Evolutionary conservation across 2,888 invertebrate genomes (phyloP).

Genomic region (Cerceris ruficornis): DNA sequence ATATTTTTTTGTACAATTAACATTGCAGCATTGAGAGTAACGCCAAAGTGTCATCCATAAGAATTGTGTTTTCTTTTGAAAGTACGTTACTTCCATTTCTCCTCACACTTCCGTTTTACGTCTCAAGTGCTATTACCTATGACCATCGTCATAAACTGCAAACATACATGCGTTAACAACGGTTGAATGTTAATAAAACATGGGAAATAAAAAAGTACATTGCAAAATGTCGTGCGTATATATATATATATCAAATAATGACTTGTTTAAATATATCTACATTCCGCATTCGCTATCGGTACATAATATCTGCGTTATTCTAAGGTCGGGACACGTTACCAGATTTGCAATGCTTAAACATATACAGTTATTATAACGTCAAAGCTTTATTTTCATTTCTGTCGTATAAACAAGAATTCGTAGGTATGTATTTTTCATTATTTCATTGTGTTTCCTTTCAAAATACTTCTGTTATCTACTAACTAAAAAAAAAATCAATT

Average conservation of each 20-base stretch:
- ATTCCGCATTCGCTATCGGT: slow-evolving; percentile 28
- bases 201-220: slow-evolving; percentile 30
- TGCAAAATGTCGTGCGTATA: slow-evolving; percentile 32
- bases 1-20: background rate
- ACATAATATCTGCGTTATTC: slow-evolving; percentile 38
- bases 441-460: background rate
- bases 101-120: slow-evolving; percentile 36
- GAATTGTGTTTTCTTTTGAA: background rate
- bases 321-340: background rate
- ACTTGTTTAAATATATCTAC: slow-evolving; percentile 32
- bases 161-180: slow-evolving; percentile 21
- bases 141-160: background rate
- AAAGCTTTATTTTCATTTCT: slow-evolving; percentile 15
- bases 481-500: background rate
- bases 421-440: slow-evolving; percentile 4
- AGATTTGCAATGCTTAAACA: slow-evolving; percentile 27
- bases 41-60: background rate
- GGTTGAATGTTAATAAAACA: background rate
- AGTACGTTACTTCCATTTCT: slow-evolving; percentile 27
- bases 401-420: slow-evolving; percentile 20
- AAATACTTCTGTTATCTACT: slow-evolving; percentile 21
- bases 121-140: slow-evolving; percentile 6
- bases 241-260: slow-evolving; percentile 24
- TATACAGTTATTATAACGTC: slow-evolving; percentile 16
- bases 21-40: background rate